A percentile compares a stretch with the other conserved stretches of the same genome.
Conservation (phyloP, 2,888 invertebrate genomes). For the Caenorhabditis sp. region DNA sequence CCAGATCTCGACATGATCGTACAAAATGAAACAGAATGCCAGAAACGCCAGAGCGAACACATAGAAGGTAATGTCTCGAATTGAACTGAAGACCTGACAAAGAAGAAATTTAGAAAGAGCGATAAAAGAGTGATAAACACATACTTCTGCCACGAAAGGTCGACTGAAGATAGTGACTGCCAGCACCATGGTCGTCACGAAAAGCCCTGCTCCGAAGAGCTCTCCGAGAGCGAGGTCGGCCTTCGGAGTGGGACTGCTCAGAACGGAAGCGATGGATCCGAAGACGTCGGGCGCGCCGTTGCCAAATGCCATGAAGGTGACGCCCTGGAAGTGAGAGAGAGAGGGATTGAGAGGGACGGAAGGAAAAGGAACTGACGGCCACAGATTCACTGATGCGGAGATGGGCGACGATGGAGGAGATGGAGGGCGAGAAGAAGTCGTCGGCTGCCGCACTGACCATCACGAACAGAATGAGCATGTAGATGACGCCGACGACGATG, state of each 20-base stretch:
- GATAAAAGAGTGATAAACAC: too few species aligned
- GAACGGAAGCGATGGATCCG: slow-evolving; percentile 83
- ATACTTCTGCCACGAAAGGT: slow-evolving; percentile 81
- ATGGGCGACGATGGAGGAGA: slow-evolving; percentile 80
- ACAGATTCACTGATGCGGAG: slow-evolving; percentile 81
- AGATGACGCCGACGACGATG: slow-evolving; percentile 61
- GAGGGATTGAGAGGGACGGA: too few species aligned
- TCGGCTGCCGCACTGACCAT: slow-evolving; percentile 72
- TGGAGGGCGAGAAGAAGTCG: slow-evolving; percentile 79
- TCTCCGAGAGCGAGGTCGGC: slow-evolving; percentile 80
- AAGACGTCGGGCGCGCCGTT: slow-evolving; percentile 86
- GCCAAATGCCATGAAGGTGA: slow-evolving; percentile 85
- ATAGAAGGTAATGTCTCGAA: slow-evolving; percentile 82
- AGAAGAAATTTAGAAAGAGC: too few species aligned
- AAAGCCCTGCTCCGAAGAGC: slow-evolving; percentile 82
- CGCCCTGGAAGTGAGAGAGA: slow-evolving; percentile 80
- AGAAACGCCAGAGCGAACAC: slow-evolving; percentile 81
- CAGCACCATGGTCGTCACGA: slow-evolving; percentile 83
- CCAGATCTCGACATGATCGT: slow-evolving; percentile 81
- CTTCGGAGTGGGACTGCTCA: slow-evolving; percentile 77
- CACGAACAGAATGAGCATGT: slow-evolving; percentile 67
- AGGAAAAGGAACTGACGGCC: slow-evolving; percentile 79
- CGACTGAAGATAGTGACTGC: slow-evolving; percentile 82
- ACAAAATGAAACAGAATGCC: slow-evolving; percentile 81
- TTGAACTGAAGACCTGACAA: slow-evolving; percentile 80